Percentiles rank a stretch among this genome's conserved stretches.
These are phyloP conservation scores for Oxyura jamaicensis DNA, from an alignment of 2,113 vertebrate species.

Conservation along the genomic window DNA sequence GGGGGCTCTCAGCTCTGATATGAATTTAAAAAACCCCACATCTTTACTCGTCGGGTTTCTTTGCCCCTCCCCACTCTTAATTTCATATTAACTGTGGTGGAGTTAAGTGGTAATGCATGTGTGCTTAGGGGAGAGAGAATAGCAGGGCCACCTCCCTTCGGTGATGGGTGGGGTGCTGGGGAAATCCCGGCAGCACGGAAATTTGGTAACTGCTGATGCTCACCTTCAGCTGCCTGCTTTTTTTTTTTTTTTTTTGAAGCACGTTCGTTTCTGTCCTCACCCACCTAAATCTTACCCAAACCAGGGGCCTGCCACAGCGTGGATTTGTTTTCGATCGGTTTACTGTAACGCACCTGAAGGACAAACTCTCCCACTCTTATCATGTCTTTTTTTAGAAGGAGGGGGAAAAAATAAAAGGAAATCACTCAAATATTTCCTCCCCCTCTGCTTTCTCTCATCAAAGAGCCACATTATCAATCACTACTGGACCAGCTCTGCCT, in stretches of 20 bases:
- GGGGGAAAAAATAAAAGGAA: neutral
- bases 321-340: neutral
- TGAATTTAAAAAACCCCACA: rapidly evolving
- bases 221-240: slow-evolving; percentile 4
- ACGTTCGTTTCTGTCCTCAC: neutral
- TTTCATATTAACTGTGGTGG: neutral
- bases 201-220: slow-evolving; percentile 49
- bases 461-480: neutral
- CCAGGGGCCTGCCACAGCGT: neutral
- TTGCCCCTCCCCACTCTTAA: neutral
- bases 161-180: slow-evolving; percentile 34
- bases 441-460: neutral
- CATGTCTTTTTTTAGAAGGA: neutral
- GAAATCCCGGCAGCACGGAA: slow-evolving; percentile 65
- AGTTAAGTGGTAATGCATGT: neutral
- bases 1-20: neutral
- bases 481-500: neutral
- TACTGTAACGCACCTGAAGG: neutral
- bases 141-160: neutral
- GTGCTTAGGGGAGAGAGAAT: neutral
- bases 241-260: neutral
- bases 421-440: neutral
- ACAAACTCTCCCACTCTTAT: neutral
- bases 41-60: neutral
- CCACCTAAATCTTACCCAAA: neutral